Percentiles rank a stretch among this genome's conserved stretches.
Conservation (phyloP, 2,888 invertebrate species). For the Scotopteryx bipunctaria region DNA sequence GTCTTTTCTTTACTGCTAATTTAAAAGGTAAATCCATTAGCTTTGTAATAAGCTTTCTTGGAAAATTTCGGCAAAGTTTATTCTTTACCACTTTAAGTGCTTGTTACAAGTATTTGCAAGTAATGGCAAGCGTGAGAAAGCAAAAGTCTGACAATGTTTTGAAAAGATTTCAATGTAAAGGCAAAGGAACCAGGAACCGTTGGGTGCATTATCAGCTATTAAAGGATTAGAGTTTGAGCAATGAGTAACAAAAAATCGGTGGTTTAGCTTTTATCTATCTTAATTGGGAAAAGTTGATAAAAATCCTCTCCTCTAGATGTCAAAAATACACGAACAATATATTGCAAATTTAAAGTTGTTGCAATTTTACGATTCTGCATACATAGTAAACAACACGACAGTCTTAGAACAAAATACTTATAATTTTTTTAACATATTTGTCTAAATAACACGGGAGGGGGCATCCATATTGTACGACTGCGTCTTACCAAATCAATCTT, state of each 20-base stretch:
- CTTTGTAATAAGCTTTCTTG: conserved; percentile 15
- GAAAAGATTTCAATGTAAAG: conserved; percentile 18
- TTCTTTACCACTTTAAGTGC: background rate
- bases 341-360: background rate
- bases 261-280: background rate
- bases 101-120: too few relatives aligned
- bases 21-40: conserved; percentile 19
- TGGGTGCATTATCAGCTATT: conserved; percentile 6
- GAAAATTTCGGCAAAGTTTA: conserved; percentile 15
- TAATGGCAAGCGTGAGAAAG: conserved; percentile 19
- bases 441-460: conserved; percentile 40
- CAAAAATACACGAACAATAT: too few relatives aligned
- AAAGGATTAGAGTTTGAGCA: conserved; percentile 17
- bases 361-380: background rate
- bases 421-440: background rate
- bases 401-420: background rate
- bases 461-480: conserved; percentile 53
- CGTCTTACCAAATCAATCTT: conserved; percentile 62
- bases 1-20: conserved; percentile 9
- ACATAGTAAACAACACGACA: background rate
- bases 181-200: conserved; percentile 16
- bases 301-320: too few relatives aligned
- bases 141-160: conserved; percentile 3
- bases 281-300: too few relatives aligned
- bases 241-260: conserved; percentile 1